phyloP scores from a whole-genome alignment of 1,140 invertebrate species.

The Drosophila parabipectinata region DNA sequence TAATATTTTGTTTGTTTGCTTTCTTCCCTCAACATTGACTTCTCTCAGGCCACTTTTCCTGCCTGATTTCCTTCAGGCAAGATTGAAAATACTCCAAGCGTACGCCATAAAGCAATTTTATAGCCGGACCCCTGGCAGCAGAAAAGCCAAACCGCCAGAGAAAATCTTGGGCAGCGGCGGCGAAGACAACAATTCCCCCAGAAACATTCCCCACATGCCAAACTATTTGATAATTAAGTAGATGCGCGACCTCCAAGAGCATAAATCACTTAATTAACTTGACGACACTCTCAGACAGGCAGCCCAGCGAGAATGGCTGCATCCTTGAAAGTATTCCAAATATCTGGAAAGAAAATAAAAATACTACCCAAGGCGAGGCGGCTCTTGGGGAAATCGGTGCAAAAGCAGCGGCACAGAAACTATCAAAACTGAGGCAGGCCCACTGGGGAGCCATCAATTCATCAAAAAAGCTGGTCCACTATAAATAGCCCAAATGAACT shows the following conservation, averaged over 20 bases:
- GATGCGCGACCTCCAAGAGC: conserved; percentile 75
- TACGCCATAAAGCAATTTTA: conserved; percentile 75
- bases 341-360: conserved; percentile 58
- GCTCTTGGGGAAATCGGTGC: conserved; percentile 53
- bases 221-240: conserved; percentile 83
- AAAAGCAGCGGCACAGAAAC: conserved; percentile 63
- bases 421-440: conserved; percentile 65
- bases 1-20: neutral
- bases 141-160: conserved; percentile 13
- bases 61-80: conserved; percentile 6
- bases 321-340: conserved; percentile 79
- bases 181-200: conserved; percentile 55
- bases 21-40: neutral
- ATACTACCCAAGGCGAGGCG: conserved; percentile 28
- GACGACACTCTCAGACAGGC: conserved; percentile 64
- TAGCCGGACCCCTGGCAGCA: conserved; percentile 33
- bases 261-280: conserved; percentile 83
- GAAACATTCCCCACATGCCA: conserved; percentile 78
- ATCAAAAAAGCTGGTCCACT: conserved; percentile 67
- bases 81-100: conserved; percentile 65
- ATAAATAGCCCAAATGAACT: conserved; percentile 72
- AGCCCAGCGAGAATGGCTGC: conserved; percentile 36
- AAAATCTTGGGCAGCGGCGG: conserved; percentile 40
- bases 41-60: neutral
- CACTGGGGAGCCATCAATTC: conserved; percentile 79